phyloP scores from a whole-genome alignment of 1,140 invertebrate genomes.

The Ganaspis sp. region DNA sequence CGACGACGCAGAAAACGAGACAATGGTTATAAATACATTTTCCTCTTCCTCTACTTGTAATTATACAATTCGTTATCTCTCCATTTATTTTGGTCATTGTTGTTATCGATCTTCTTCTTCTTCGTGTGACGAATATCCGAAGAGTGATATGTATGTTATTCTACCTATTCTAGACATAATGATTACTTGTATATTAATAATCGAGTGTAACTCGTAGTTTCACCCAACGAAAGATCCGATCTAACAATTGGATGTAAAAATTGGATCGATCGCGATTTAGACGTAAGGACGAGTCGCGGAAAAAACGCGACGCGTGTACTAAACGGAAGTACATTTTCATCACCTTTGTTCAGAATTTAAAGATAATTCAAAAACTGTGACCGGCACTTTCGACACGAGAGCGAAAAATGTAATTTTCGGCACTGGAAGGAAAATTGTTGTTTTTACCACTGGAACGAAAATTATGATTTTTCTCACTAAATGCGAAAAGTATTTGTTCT shows the following conservation, averaged over 20 bases:
- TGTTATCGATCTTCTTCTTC: slow-evolving; percentile 17
- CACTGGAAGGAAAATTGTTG: too few relatives aligned
- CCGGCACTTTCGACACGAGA: not conserved
- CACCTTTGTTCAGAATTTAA: too few relatives aligned
- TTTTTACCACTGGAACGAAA: too few relatives aligned
- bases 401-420: not conserved
- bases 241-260: not conserved
- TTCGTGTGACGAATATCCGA: slow-evolving; percentile 17
- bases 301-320: slow-evolving; percentile 41
- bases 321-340: slow-evolving; percentile 39
- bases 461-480: not conserved
- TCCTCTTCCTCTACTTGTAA: slow-evolving; percentile 1
- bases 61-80: not conserved
- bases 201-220: slow-evolving; percentile 23
- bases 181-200: not conserved
- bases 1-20: slow-evolving; percentile 48
- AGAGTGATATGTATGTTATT: slow-evolving; percentile 21
- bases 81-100: not conserved
- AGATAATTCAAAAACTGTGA: too few relatives aligned
- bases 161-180: not conserved
- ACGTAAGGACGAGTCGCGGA: slow-evolving; percentile 31
- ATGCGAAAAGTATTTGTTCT: not conserved
- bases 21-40: slow-evolving; percentile 23
- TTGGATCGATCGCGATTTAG: not conserved
- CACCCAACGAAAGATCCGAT: slow-evolving; percentile 25